Evolutionary conservation across 2,888 invertebrate genomes (phyloP).

Genomic region (Sclerodermus sp.): DNA sequence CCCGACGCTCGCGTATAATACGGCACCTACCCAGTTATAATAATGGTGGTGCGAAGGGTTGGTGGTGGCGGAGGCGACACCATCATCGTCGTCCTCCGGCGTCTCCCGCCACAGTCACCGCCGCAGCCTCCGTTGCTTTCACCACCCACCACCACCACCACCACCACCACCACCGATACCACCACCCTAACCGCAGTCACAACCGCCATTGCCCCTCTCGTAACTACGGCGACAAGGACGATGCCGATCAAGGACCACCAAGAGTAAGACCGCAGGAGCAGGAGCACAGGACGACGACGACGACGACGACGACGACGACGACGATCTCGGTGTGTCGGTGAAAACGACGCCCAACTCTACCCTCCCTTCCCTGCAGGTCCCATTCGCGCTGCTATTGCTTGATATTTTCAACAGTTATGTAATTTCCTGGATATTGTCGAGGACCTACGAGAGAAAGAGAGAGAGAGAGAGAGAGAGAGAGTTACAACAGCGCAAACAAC

Average conservation of each 20-base stretch:
- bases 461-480: not conserved
- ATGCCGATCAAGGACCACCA: no score
- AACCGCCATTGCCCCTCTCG: no score
- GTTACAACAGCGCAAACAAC: no score
- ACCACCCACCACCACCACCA: no score
- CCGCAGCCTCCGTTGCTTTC: no score
- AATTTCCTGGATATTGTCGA: slow-evolving; percentile 58
- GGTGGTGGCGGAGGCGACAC: no score
- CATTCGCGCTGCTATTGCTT: slow-evolving; percentile 50
- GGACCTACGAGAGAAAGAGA: not conserved
- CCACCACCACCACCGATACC: no score
- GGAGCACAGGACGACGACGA: slow-evolving; percentile 1
- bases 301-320: slow-evolving; percentile 1
- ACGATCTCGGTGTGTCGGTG: not conserved
- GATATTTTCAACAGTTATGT: slow-evolving; percentile 59
- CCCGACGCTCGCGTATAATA: slow-evolving; percentile 55
- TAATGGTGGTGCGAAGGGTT: slow-evolving; percentile 38
- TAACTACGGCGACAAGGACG: no score
- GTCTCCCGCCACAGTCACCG: no score
- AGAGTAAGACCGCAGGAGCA: not conserved
- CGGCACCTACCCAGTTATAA: slow-evolving; percentile 55
- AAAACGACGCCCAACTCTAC: not conserved
- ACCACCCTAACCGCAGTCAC: no score
- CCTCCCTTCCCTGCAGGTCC: slow-evolving; percentile 17
- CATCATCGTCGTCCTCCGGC: no score